Evolutionary conservation across 2,113 vertebrate species (phyloP).

Genomic region (Anarhynchus alexandrinus): DNA sequence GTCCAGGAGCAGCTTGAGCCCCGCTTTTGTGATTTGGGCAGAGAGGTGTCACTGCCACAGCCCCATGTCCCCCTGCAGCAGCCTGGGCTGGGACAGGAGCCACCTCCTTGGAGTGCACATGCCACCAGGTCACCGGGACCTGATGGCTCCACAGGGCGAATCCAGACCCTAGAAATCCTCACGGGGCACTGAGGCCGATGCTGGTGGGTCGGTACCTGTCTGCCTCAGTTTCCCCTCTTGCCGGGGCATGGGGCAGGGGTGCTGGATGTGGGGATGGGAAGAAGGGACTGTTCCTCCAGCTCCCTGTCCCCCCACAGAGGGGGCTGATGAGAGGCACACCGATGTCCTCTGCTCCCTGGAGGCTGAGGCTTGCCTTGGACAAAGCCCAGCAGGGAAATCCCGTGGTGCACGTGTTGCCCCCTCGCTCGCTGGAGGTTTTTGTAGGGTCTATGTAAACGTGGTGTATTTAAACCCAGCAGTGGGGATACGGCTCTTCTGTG

Average conservation of each 20-base stretch:
- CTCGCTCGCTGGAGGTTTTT: not conserved
- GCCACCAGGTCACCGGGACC: not conserved
- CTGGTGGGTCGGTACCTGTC: rapidly evolving
- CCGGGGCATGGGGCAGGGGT: rapidly evolving
- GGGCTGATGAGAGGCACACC: not conserved
- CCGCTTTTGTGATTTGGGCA: not conserved
- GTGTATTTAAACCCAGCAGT: not conserved
- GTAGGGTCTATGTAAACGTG: rapidly evolving
- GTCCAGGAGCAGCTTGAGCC: not conserved
- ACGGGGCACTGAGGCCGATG: rapidly evolving
- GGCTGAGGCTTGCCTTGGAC: slow-evolving; percentile 2
- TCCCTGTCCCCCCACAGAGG: not conserved
- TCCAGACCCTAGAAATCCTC: not conserved
- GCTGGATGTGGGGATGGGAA: not conserved
- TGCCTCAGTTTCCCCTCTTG: not conserved
- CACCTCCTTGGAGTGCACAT: not conserved
- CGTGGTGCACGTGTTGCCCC: rapidly evolving
- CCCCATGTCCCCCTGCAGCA: not conserved
- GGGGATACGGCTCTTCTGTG: rapidly evolving
- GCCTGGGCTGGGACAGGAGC: not conserved
- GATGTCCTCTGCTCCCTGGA: slow-evolving; percentile 44
- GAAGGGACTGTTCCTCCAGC: not conserved
- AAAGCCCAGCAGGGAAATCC: not conserved
- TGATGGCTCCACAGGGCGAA: not conserved
- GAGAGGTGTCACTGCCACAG: not conserved